phyloP scores from a whole-genome alignment of 2,113 vertebrate species.

The Acrocephalus arundinaceus region DNA sequence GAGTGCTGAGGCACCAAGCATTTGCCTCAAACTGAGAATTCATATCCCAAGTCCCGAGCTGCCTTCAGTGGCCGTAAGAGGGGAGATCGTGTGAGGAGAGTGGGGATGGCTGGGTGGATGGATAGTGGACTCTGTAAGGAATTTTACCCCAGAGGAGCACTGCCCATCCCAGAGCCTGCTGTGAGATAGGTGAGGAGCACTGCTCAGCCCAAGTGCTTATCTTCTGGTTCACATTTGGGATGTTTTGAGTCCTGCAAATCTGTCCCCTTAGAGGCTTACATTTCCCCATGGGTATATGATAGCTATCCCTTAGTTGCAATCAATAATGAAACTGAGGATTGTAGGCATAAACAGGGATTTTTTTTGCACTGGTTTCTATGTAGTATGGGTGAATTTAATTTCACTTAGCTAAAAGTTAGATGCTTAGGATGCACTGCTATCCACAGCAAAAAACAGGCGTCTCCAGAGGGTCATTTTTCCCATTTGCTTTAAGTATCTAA shows the following conservation, averaged over 20 bases:
- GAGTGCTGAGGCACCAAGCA: neutral
- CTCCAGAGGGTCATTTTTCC: neutral
- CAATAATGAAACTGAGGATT: neutral
- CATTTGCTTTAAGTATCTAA: neutral
- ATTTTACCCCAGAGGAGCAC: neutral
- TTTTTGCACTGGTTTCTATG: neutral
- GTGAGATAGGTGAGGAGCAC: neutral
- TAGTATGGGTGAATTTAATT: neutral
- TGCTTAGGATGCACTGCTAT: neutral
- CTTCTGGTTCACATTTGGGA: neutral
- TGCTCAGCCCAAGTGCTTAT: neutral
- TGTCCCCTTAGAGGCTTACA: neutral
- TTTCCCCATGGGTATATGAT: neutral
- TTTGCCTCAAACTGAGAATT: neutral
- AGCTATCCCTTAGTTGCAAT: neutral
- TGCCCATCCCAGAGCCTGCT: neutral
- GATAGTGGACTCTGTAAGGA: neutral
- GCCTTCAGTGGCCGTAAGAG: neutral
- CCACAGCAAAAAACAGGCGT: neutral
- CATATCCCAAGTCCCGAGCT: neutral
- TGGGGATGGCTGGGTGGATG: no score
- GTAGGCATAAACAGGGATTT: neutral
- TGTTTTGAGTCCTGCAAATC: neutral
- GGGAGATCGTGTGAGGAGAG: neutral
- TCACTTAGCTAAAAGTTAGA: neutral